These are phyloP conservation scores for Trissolcus brochymenae DNA, from an alignment of 2,888 invertebrate species.

Conservation along the genomic window DNA sequence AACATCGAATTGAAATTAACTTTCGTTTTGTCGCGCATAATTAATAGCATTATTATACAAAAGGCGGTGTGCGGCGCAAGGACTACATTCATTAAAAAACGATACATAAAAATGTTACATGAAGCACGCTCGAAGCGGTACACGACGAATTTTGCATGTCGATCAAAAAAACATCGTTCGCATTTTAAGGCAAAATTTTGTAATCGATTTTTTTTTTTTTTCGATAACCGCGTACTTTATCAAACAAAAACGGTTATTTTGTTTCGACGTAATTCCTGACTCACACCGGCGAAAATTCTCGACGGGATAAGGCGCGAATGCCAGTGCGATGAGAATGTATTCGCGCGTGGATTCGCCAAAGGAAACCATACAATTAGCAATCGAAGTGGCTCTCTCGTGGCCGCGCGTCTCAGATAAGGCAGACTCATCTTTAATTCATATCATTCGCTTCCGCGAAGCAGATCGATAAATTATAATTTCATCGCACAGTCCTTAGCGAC, in stretches of 20 bases:
- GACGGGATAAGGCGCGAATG: constrained; percentile 46
- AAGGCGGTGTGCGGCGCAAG: background rate
- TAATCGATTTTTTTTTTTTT: background rate
- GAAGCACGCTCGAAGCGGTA: too few species aligned
- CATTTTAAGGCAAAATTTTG: background rate
- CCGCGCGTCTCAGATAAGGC: constrained; percentile 63
- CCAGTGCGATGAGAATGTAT: constrained; percentile 53
- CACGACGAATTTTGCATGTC: background rate
- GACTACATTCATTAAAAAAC: too few species aligned
- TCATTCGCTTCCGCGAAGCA: constrained; percentile 71
- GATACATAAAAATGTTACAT: too few species aligned
- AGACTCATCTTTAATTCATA: constrained; percentile 75
- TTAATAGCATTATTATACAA: constrained; percentile 33
- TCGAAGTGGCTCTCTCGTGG: constrained; percentile 69
- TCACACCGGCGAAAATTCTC: constrained; percentile 48
- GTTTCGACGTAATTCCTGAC: constrained; percentile 41
- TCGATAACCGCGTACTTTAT: background rate
- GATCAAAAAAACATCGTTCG: background rate
- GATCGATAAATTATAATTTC: constrained; percentile 76
- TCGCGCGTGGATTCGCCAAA: constrained; percentile 52
- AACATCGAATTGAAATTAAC: constrained; percentile 1
- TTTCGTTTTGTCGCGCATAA: constrained; percentile 22
- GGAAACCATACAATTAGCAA: constrained; percentile 70
- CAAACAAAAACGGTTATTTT: background rate
- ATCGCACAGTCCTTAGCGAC: constrained; percentile 63